phyloP scores from a whole-genome alignment of 37 sponge, comb jelly and placozoan species.

The Chondrilla cf. caribensis region DNA sequence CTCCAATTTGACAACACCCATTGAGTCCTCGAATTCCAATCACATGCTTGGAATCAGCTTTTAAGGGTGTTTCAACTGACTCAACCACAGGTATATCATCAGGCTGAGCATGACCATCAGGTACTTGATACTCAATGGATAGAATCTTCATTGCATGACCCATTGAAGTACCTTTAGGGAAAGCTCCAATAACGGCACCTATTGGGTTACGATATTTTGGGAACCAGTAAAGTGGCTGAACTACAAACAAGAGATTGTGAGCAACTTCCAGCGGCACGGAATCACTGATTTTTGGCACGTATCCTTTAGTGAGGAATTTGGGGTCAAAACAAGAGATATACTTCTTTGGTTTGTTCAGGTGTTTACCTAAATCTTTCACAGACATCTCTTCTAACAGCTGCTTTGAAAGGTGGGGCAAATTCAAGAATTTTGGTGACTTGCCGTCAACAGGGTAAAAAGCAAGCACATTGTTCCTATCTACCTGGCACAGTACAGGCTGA shows the following conservation, averaged over 20 bases:
- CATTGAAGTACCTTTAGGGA: constrained; percentile 36
- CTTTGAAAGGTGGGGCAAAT: constrained; percentile 56
- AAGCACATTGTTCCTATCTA: constrained; percentile 23
- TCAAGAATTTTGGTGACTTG: constrained; percentile 42
- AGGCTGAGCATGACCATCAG: background rate
- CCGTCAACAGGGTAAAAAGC: constrained; percentile 56
- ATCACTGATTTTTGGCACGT: constrained; percentile 51
- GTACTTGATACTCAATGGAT: background rate
- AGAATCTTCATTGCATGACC: constrained; percentile 38
- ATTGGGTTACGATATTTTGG: constrained; percentile 41
- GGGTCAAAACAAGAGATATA: constrained; percentile 48
- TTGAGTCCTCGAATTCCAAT: background rate
- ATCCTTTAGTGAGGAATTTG: background rate
- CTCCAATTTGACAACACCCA: background rate
- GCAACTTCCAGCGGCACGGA: constrained; percentile 47
- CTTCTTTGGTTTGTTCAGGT: background rate
- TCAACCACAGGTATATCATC: background rate
- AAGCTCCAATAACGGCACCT: constrained; percentile 41
- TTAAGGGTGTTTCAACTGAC: background rate
- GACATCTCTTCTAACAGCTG: background rate
- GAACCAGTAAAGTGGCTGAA: constrained; percentile 39
- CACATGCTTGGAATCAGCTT: background rate
- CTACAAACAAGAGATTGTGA: constrained; percentile 44
- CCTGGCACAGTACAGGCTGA: constrained; percentile 40
- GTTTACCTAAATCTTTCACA: background rate